These are phyloP conservation scores for Lepidurus apus DNA, from an alignment of 1,140 invertebrate genomes.

Conservation along the genomic window DNA sequence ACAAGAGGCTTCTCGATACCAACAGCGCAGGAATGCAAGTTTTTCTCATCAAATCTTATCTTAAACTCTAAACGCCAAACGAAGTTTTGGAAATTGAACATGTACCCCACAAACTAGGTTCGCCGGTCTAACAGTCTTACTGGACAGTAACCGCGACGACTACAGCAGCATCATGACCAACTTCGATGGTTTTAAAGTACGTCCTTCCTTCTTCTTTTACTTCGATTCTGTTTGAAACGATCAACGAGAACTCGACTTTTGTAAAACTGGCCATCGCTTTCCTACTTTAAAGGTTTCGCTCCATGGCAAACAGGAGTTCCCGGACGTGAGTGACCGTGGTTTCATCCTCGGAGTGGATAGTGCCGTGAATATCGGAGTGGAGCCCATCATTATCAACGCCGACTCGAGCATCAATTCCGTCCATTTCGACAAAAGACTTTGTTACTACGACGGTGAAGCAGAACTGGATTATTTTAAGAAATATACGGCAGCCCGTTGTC, in stretches of 20 bases:
- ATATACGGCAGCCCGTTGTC: neutral
- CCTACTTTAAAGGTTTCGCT: neutral
- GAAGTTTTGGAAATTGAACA: too few relatives aligned
- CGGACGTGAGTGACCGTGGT: conserved; percentile 10
- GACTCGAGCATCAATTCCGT: neutral
- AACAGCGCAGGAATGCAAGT: conserved; percentile 1
- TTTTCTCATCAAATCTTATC: neutral
- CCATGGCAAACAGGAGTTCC: conserved; percentile 20
- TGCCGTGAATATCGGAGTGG: conserved; percentile 15
- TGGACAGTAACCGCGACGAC: conserved; percentile 25
- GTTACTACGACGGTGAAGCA: neutral
- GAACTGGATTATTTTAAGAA: neutral
- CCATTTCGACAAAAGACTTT: neutral
- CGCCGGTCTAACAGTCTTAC: neutral
- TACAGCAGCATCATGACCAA: conserved; percentile 21
- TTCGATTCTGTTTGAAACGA: too few relatives aligned
- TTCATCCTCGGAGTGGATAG: conserved; percentile 10
- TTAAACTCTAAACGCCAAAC: too few relatives aligned
- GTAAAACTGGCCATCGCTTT: too few relatives aligned
- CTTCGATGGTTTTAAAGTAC: conserved; percentile 30
- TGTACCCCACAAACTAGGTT: neutral
- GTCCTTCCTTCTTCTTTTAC: neutral
- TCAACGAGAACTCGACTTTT: too few relatives aligned
- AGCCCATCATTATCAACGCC: neutral
- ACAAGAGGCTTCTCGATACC: neutral